A percentile compares a stretch with the other conserved stretches of the same genome.
Conservation (phyloP, 2,113 vertebrate genomes). For the Symphodus melops region DNA sequence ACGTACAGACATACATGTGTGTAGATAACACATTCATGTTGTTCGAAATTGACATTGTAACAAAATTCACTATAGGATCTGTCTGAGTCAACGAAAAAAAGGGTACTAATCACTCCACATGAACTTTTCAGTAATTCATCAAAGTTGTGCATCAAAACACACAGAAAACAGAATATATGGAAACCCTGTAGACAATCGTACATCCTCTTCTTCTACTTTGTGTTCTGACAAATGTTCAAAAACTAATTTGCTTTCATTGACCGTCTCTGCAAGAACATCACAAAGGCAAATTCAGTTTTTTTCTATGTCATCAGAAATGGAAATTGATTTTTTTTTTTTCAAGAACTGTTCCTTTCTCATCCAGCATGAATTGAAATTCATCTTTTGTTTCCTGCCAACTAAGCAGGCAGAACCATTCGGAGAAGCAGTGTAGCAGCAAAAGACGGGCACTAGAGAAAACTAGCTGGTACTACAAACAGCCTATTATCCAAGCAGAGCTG, state of each 20-base stretch:
- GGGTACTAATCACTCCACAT: no score
- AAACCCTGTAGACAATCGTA: no score
- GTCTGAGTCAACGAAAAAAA: no score
- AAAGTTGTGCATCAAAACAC: no score
- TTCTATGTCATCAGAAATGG: neutral
- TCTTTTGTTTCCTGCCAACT: constrained; percentile 32
- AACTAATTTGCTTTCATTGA: neutral
- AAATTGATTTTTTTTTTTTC: neutral
- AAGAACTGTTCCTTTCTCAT: neutral
- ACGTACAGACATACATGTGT: no score
- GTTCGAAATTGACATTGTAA: no score
- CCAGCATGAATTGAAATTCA: constrained; percentile 18
- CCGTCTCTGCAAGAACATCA: neutral
- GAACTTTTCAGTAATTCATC: no score
- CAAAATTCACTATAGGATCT: no score
- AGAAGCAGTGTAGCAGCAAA: constrained; percentile 43
- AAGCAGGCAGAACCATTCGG: constrained; percentile 47
- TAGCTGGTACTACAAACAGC: constrained; percentile 61
- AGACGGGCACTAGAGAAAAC: constrained; percentile 46
- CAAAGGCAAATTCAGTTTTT: neutral
- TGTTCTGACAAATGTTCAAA: neutral
- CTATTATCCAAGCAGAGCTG: constrained; percentile 45
- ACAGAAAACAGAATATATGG: no score
- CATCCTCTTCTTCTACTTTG: neutral
- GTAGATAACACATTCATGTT: no score